phyloP scores from a whole-genome alignment of 2,888 invertebrate genomes.

The Sclerodermus sp. region DNA sequence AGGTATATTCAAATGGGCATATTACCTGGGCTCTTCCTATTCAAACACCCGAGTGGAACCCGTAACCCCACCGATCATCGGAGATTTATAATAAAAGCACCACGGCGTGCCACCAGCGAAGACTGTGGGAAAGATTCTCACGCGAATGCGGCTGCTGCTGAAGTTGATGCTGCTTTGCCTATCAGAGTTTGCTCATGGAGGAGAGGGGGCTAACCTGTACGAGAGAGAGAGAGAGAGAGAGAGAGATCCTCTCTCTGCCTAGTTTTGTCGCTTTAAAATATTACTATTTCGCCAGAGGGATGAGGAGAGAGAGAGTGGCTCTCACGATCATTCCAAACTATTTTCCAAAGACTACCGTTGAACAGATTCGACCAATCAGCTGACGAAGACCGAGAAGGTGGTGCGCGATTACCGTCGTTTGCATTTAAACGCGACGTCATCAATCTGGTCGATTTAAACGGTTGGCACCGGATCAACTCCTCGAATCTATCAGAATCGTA shows the following conservation, averaged over 20 bases:
- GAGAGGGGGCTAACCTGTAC: background rate
- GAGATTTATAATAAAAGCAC: conserved; percentile 56
- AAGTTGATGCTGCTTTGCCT: conserved; percentile 41
- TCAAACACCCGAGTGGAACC: conserved; percentile 46
- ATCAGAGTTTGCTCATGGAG: no score
- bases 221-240: no score
- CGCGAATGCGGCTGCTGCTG: conserved; percentile 24
- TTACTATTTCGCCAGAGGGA: background rate
- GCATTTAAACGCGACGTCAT: conserved; percentile 8
- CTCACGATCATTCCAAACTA: conserved; percentile 8
- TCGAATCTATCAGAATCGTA: background rate
- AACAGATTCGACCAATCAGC: conserved; percentile 22
- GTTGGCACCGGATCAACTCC: background rate
- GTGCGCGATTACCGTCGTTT: background rate
- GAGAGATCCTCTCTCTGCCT: background rate
- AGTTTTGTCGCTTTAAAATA: no score
- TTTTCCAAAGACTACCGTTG: conserved; percentile 8
- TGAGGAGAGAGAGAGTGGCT: background rate
- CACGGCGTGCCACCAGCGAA: conserved; percentile 47
- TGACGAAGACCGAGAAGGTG: background rate
- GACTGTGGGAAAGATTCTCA: conserved; percentile 47
- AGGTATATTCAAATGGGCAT: conserved; percentile 56
- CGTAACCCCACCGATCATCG: conserved; percentile 44
- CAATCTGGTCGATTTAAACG: no score
- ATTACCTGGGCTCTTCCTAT: conserved; percentile 58